Evolutionary conservation across 2,888 invertebrate species (phyloP), one percentile per base, ranked within the genome.

Genomic region (Herminia tarsipennalis): DNA sequence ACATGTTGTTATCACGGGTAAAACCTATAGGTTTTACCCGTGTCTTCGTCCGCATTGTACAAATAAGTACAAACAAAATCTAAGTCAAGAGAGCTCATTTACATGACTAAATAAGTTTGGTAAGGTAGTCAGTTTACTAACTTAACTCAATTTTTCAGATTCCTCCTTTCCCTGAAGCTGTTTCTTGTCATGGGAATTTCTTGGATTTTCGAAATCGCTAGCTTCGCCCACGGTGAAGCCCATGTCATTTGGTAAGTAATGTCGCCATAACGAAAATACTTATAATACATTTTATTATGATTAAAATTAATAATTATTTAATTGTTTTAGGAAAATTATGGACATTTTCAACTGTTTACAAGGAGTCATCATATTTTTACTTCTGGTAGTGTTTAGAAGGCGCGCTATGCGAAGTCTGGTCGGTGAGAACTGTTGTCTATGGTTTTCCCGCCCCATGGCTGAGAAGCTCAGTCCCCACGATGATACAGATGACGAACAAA

Each of bases 161-260:
- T 94, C 63, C 80, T 92, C 18, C 78, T 95, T 14, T 95, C 94
- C 39, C 70, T 94, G 2, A 95, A 94, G 74, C 81, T 95, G 44
- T 94, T 94, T 60, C 79, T 95, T 2, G 92, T 95, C 0, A 95
- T 95, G 94, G 95, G 95, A 2, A 86, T 95, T 32, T 93, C 94
- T 0, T 95, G 95, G 95, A 92, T 94, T 53, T 95, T 95, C 61
- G 95, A 95, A 80, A 91, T 95, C 8, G 80, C 86, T 14, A 92
- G 92, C 58, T 92, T 91, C 43, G 90, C 91, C 14, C 88, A 92
- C 39, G 91, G 88, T 30, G 64, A 81, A 50, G 66, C 71, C 5
- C 88, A 83, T 40, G 79, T 89, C 27, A 73, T 91, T 51, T 91
- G 90, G 90, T 91, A 78, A 81, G 73, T 53, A 30, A 22, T 5